Conservation (phyloP, 2,888 invertebrate genomes). For the Acanthosepion lycidas region DNA sequence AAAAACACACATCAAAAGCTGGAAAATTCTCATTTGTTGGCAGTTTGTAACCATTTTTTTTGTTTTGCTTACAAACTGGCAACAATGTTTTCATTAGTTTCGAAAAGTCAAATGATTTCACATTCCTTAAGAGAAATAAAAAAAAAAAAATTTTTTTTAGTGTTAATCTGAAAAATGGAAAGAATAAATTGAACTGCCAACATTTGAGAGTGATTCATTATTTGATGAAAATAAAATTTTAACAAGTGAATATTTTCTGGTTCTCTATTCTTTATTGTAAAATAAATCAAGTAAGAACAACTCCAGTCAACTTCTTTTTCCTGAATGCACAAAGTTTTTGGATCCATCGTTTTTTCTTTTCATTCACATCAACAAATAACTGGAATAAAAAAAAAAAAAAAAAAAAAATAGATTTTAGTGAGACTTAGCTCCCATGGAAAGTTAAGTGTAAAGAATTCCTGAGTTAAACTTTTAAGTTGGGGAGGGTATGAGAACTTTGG, state of each 20-base stretch:
- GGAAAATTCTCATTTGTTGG: neutral
- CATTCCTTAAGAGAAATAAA: neutral
- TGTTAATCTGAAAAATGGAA: neutral
- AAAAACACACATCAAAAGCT: neutral
- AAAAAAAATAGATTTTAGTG: neutral
- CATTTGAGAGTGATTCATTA: conserved; percentile 2
- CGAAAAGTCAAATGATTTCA: conserved; percentile 6
- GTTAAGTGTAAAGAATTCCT: too few species aligned
- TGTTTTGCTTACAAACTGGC: neutral
- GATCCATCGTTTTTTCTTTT: conserved; percentile 67
- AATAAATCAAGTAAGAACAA: conserved; percentile 51
- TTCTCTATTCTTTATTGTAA: neutral
- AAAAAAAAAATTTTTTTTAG: neutral
- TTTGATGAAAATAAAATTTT: neutral
- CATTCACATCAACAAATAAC: conserved; percentile 63
- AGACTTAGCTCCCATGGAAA: neutral
- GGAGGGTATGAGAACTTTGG: neutral
- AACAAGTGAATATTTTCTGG: too few species aligned
- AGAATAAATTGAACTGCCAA: neutral
- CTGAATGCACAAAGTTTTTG: conserved; percentile 62
- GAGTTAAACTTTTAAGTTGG: too few species aligned
- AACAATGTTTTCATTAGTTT: neutral
- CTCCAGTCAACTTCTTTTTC: conserved; percentile 63
- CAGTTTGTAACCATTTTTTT: neutral
- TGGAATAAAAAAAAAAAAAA: conserved; percentile 53